Conservation (phyloP, 2,113 vertebrate genomes). For the Microcebus ravelobensis region DNA sequence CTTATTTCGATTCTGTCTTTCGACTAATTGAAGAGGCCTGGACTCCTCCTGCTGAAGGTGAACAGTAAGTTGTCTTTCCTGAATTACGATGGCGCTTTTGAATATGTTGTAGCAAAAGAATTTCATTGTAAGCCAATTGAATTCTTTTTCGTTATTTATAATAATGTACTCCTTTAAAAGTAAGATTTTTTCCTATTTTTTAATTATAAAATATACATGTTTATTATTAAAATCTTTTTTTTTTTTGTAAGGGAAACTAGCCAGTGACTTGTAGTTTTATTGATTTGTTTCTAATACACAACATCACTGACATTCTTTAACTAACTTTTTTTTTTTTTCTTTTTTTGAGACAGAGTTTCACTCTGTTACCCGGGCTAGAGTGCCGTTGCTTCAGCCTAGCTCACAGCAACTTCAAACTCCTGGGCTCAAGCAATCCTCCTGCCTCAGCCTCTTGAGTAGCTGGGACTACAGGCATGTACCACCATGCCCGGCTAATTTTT, state of each 20-base stretch:
- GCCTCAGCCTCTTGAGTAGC: too few relatives aligned
- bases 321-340: too few relatives aligned
- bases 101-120: background rate
- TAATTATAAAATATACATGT: background rate
- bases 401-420: too few relatives aligned
- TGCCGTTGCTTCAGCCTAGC: too few relatives aligned
- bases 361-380: too few relatives aligned
- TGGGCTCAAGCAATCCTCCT: too few relatives aligned
- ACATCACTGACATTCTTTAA: background rate
- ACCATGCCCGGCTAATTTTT: too few relatives aligned
- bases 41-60: conserved; percentile 91
- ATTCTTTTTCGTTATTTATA: background rate
- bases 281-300: background rate
- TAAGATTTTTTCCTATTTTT: background rate
- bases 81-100: background rate
- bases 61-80: conserved; percentile 91
- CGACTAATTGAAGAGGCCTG: conserved; percentile 94
- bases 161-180: background rate
- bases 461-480: too few relatives aligned
- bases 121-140: background rate
- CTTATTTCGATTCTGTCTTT: conserved; percentile 97
- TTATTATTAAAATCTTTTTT: background rate
- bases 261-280: background rate
- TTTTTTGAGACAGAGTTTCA: too few relatives aligned
- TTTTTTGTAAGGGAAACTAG: background rate